Conservation (phyloP, 1,140 invertebrate genomes). For the Drosophila pectinifera region DNA sequence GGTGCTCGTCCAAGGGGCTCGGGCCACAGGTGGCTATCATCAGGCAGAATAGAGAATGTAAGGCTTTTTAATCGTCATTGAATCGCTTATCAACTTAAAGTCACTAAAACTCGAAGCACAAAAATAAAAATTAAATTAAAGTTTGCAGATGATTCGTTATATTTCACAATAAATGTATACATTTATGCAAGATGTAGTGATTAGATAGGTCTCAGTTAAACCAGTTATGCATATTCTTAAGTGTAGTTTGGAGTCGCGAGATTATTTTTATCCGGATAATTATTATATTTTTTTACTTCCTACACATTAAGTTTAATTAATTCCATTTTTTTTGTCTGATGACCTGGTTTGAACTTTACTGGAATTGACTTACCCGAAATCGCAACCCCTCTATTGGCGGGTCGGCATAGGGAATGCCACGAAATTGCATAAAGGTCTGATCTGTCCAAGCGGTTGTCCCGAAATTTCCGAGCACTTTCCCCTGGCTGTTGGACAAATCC, state of each 20-base stretch:
- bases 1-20: slow-evolving; percentile 60
- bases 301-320: background rate
- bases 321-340: background rate
- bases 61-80: slow-evolving; percentile 21
- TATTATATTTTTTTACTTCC: background rate
- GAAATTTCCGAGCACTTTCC: slow-evolving; percentile 85
- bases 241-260: no score
- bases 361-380: slow-evolving; percentile 63
- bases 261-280: no score
- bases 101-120: slow-evolving; percentile 6
- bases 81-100: slow-evolving; percentile 43
- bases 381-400: slow-evolving; percentile 64
- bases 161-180: no score
- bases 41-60: slow-evolving; percentile 6
- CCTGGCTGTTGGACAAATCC: slow-evolving; percentile 78
- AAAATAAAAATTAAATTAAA: slow-evolving; percentile 1
- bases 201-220: no score
- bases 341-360: background rate
- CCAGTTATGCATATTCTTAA: no score
- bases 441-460: slow-evolving; percentile 70
- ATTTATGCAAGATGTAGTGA: no score
- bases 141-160: no score
- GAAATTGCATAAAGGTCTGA: slow-evolving; percentile 75
- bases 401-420: slow-evolving; percentile 81
- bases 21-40: slow-evolving; percentile 63